These are phyloP conservation scores for Actenoides hombroni DNA, from an alignment of 2,113 vertebrate species.

Conservation along the genomic window DNA sequence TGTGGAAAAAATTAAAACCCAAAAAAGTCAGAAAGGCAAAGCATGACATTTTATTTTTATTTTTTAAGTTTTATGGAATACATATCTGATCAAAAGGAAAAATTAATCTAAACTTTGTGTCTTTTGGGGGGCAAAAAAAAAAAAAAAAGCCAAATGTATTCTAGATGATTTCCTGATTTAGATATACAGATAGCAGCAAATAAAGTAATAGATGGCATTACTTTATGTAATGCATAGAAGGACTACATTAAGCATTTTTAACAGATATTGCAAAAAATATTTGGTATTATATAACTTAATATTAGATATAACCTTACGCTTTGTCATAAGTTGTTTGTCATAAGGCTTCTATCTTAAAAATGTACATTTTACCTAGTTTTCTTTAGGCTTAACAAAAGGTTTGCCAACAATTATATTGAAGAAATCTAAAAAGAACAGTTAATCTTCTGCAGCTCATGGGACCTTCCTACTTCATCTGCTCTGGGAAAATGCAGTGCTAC, in stretches of 20 bases:
- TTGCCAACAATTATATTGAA: background rate
- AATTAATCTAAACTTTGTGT: background rate
- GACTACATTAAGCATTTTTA: background rate
- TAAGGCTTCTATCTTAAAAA: background rate
- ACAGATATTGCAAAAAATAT: background rate
- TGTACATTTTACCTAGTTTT: background rate
- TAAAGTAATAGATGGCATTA: background rate
- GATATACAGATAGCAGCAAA: background rate
- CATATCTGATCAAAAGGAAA: background rate
- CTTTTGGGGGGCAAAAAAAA: background rate
- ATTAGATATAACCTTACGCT: background rate
- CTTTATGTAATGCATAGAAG: background rate
- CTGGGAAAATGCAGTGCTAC: background rate
- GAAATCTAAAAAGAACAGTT: background rate
- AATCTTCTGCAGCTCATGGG: background rate
- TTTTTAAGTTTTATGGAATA: background rate
- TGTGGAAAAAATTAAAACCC: background rate
- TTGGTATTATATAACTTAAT: background rate
- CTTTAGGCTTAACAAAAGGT: background rate
- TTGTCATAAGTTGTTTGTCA: background rate
- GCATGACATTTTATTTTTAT: background rate
- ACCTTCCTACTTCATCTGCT: background rate
- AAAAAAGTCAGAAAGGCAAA: background rate
- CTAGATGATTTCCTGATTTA: background rate
- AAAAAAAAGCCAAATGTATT: background rate